Conservation (phyloP, 2,888 invertebrate genomes). For the Tyria jacobaeae region DNA sequence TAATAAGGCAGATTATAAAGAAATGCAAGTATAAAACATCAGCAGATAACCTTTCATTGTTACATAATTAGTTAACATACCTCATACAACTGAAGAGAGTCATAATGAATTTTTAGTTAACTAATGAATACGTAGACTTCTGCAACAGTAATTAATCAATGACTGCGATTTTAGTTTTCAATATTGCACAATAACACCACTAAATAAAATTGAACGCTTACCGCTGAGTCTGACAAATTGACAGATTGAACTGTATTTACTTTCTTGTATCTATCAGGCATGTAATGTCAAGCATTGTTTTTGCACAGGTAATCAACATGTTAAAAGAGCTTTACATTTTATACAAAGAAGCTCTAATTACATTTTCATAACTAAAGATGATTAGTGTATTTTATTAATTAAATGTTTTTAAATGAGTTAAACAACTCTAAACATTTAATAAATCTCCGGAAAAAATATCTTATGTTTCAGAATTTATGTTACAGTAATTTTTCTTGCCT, state of each 20-base stretch:
- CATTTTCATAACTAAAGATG: too few species aligned
- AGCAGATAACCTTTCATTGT: slow-evolving; percentile 55
- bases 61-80: slow-evolving; percentile 79
- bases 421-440: background rate
- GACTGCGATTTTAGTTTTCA: slow-evolving; percentile 6
- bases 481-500: background rate
- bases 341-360: too few species aligned
- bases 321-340: background rate
- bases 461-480: background rate
- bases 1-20: background rate
- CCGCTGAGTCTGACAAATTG: slow-evolving; percentile 66
- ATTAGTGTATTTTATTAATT: too few species aligned
- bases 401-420: too few species aligned
- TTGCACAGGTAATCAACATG: background rate
- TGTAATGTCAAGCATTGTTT: slow-evolving; percentile 1
- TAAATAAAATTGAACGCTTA: slow-evolving; percentile 55
- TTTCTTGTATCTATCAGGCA: slow-evolving; percentile 3
- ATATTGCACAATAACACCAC: slow-evolving; percentile 17
- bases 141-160: slow-evolving; percentile 50
- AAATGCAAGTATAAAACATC: background rate
- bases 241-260: slow-evolving; percentile 17
- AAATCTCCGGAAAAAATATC: background rate
- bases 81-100: slow-evolving; percentile 74
- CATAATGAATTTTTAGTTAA: slow-evolving; percentile 57
- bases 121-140: slow-evolving; percentile 61